A percentile compares a stretch with the other conserved stretches of the same genome.
Evolutionary conservation across 2,797 vertebrate genomes (phyloP).

Genomic region (Chaetophractus vellerosus): DNA sequence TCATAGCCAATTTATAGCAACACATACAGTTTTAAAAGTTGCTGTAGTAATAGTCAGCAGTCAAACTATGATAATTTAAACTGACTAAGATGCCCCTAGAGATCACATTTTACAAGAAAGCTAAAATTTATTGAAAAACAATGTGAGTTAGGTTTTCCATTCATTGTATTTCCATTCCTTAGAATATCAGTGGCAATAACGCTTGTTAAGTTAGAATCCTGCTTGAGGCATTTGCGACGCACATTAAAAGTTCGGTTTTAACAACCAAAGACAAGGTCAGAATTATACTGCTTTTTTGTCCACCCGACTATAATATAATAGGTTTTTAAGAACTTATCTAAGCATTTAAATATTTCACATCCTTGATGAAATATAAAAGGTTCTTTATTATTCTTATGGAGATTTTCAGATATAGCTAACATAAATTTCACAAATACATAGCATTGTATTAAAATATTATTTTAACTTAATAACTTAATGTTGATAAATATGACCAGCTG

Average conservation of each 20-base stretch:
- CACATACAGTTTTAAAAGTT: constrained; percentile 69
- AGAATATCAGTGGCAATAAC: constrained; percentile 70
- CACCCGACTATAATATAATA: background rate
- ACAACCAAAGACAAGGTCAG: constrained; percentile 65
- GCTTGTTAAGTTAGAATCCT: constrained; percentile 21
- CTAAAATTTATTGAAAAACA: constrained; percentile 74
- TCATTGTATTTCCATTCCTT: constrained; percentile 69
- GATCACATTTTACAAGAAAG: constrained; percentile 80
- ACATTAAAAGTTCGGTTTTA: background rate
- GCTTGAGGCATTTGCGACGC: constrained; percentile 54
- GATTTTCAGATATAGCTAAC: constrained; percentile 16
- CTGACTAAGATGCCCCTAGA: constrained; percentile 64
- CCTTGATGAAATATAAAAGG: constrained; percentile 49
- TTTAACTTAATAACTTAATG: background rate
- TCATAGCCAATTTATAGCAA: constrained; percentile 74
- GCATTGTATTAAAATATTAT: background rate
- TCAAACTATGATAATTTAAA: constrained; percentile 81
- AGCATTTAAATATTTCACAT: constrained; percentile 59
- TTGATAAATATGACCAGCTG: background rate
- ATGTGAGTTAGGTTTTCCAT: constrained; percentile 53
- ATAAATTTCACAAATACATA: background rate
- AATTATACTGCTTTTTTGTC: constrained; percentile 49
- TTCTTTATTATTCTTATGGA: constrained; percentile 24
- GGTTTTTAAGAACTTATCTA: constrained; percentile 45
- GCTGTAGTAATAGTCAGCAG: constrained; percentile 72